Conservation (phyloP, 2,797 vertebrate species). For the Phyllotis vaccarum region DNA sequence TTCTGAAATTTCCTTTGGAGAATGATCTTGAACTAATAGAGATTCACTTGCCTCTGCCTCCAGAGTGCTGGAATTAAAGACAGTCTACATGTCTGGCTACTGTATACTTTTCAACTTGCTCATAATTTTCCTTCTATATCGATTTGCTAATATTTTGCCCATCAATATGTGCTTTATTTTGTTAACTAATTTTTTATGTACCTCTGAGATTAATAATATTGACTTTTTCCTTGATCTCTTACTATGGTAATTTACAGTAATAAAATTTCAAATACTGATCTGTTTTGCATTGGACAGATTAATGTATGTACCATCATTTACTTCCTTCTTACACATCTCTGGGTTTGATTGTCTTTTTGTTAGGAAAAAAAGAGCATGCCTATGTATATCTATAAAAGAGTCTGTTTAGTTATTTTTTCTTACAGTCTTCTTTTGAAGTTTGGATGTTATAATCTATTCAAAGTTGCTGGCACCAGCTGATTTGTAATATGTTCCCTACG, state of each 20-base stretch:
- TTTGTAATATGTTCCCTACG: not conserved
- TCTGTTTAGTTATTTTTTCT: not conserved
- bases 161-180: not conserved
- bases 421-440: not conserved
- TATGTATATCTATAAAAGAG: too few species aligned
- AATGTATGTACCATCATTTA: not conserved
- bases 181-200: not conserved
- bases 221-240: not conserved
- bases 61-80: too few species aligned
- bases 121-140: conserved; percentile 6
- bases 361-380: too few species aligned
- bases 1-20: not conserved
- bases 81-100: not conserved
- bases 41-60: not conserved
- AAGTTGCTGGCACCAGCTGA: not conserved
- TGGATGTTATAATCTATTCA: not conserved
- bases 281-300: not conserved
- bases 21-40: not conserved
- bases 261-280: not conserved
- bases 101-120: not conserved
- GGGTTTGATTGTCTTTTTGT: not conserved
- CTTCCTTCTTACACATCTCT: not conserved
- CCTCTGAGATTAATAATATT: not conserved
- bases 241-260: not conserved
- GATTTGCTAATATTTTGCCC: not conserved